Percentiles rank a stretch among this genome's conserved stretches.
Conservation (phyloP, 2,888 invertebrate genomes). For the Leucophora obtusa region DNA sequence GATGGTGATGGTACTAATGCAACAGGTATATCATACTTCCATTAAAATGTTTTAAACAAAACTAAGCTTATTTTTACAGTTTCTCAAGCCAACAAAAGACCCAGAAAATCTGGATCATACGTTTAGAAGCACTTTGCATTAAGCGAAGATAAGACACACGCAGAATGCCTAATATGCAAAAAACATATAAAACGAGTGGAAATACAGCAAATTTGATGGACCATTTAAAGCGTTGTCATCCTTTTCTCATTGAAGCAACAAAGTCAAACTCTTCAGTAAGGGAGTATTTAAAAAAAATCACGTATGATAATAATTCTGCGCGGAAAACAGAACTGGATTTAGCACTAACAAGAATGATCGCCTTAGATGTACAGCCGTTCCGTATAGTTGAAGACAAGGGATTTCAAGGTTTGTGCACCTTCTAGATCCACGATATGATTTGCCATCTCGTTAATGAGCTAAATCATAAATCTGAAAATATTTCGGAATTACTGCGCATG, state of each 20-base stretch:
- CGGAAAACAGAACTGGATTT: slow-evolving; percentile 29
- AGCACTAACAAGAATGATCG: slow-evolving; percentile 42
- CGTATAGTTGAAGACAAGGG: slow-evolving; percentile 48
- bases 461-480: slow-evolving; percentile 54
- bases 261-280: neutral
- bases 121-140: slow-evolving; percentile 44
- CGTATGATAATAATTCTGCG: slow-evolving; percentile 20
- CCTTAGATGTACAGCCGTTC: slow-evolving; percentile 47
- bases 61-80: neutral
- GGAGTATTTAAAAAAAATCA: neutral
- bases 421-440: slow-evolving; percentile 47
- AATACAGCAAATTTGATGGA: slow-evolving; percentile 50
- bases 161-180: slow-evolving; percentile 27
- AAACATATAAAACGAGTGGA: slow-evolving; percentile 50
- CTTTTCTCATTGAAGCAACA: slow-evolving; percentile 1
- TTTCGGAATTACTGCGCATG: slow-evolving; percentile 33
- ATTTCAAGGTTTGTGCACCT: slow-evolving; percentile 43
- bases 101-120: slow-evolving; percentile 13
- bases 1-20: neutral
- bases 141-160: slow-evolving; percentile 20
- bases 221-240: slow-evolving; percentile 44
- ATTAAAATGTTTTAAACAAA: neutral
- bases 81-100: slow-evolving; percentile 23
- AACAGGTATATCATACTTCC: slow-evolving; percentile 4
- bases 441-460: slow-evolving; percentile 34